phyloP scores from a whole-genome alignment of 2,113 vertebrate species.

The Corvus moneduloides region DNA sequence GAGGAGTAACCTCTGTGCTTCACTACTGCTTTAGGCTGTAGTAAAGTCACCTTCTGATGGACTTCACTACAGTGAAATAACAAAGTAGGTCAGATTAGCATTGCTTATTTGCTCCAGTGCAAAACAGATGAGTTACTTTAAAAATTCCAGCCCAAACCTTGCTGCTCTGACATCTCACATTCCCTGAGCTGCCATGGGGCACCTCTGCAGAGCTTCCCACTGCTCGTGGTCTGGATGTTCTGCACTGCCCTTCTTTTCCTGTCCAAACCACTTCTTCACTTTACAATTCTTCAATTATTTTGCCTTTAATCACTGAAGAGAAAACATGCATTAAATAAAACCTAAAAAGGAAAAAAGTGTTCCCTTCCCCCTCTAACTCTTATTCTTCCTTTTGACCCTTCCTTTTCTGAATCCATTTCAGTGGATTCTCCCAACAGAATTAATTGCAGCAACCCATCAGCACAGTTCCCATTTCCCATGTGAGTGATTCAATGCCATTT shows the following conservation, averaged over 20 bases:
- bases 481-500: not conserved
- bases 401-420: not conserved
- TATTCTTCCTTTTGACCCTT: not conserved
- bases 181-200: not conserved
- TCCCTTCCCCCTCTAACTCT: not conserved
- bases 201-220: not conserved
- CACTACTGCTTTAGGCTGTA: too few relatives aligned
- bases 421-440: not conserved
- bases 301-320: not conserved
- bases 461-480: not conserved
- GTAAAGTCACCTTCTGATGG: not conserved
- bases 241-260: not conserved
- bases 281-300: not conserved
- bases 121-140: not conserved
- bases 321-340: not conserved
- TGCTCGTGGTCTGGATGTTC: not conserved
- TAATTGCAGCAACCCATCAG: not conserved
- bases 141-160: not conserved
- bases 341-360: fast-evolving
- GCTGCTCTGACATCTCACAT: not conserved
- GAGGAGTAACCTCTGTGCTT: not conserved
- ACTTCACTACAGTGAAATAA: not conserved
- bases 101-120: not conserved
- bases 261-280: not conserved
- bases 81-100: not conserved